A percentile compares a stretch with the other conserved stretches of the same genome.
These are phyloP conservation scores for Oscheius sp. DNA, from an alignment of 2,888 invertebrate species.

Conservation along the genomic window DNA sequence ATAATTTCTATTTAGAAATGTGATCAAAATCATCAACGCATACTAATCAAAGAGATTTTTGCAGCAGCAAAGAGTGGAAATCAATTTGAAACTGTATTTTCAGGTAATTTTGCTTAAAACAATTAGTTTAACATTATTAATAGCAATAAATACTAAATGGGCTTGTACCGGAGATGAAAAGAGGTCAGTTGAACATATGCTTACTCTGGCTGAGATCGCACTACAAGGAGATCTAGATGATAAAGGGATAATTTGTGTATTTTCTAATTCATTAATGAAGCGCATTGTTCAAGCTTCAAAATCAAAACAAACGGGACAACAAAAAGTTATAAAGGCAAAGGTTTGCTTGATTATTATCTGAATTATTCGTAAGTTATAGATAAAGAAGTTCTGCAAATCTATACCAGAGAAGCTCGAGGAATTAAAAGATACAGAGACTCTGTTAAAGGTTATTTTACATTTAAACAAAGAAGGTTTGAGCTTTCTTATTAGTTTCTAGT, in stretches of 20 bases:
- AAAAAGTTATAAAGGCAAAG: conserved; percentile 16
- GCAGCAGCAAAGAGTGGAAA: conserved; percentile 13
- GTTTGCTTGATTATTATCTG: conserved; percentile 3
- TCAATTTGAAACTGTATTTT: conserved; percentile 24
- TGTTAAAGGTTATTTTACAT: conserved; percentile 4
- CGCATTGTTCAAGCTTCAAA: conserved; percentile 36
- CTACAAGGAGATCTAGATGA: neutral
- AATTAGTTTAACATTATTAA: neutral
- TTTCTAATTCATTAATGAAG: conserved; percentile 42
- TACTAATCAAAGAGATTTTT: conserved; percentile 34
- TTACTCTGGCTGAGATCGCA: conserved; percentile 27
- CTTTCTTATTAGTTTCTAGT: neutral
- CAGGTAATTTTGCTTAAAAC: neutral
- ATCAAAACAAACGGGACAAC: conserved; percentile 31
- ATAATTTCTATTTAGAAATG: conserved; percentile 34
- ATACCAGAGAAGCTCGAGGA: conserved; percentile 3
- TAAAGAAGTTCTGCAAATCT: conserved; percentile 11
- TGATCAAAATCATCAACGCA: conserved; percentile 30
- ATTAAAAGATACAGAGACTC: neutral
- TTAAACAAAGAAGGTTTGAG: conserved; percentile 9
- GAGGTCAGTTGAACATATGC: conserved; percentile 43
- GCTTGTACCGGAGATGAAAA: conserved; percentile 44
- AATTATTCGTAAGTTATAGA: conserved; percentile 1
- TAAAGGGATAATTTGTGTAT: conserved; percentile 32
- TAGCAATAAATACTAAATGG: conserved; percentile 49